Evolutionary conservation across 2,113 vertebrate genomes (phyloP), one percentile per base, ranked within the genome.

Genomic region (Lagopus muta): DNA sequence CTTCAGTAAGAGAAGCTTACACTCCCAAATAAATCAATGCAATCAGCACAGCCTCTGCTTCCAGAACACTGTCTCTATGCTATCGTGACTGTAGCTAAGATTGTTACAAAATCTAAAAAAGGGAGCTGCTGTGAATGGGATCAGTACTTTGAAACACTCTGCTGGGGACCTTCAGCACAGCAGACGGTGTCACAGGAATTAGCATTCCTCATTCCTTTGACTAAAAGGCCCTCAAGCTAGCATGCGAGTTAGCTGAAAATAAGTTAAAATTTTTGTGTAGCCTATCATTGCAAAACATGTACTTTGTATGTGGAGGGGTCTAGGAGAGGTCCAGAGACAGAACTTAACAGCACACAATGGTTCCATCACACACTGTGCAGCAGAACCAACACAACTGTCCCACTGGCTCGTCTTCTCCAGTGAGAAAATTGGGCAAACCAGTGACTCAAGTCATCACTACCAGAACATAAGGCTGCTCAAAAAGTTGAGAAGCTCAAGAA

Each of bases 221-320:
- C 16, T 28, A 17, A 18, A 55, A 55, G 28, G 52, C 15, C 27
- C 16, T 30, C 52, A 30, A 55, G 28, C 50, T 30, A 30, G 52
- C 15, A 28, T 10, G 52, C 27, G 17, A 28, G 27, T 30, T 30
- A 30, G 28, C 28, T 28, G 52, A 55, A 55, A 30, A 28, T 55
- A 55, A 55, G 27, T 55, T 17, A 55, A 30, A 55, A 55, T 34
- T 42, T 20, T 15, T 47, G 11, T 54, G 38, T 6, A 71, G 38
- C 38, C 12, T 21, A 2, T 19, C 43, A 64, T 5, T 48, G 32
- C 16, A 28, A 69, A 5, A 50, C 34, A 45, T 2, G 8, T 28
- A 17, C 19, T 27, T 16, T 1, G 0, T 47, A 62, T 0, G 4
- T 0, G 0, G 0, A 0, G 20, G 24, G 17, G 55, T 58, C 55